These are phyloP conservation scores for Caprella mutica DNA, from an alignment of 2,888 invertebrate species.

Conservation along the genomic window DNA sequence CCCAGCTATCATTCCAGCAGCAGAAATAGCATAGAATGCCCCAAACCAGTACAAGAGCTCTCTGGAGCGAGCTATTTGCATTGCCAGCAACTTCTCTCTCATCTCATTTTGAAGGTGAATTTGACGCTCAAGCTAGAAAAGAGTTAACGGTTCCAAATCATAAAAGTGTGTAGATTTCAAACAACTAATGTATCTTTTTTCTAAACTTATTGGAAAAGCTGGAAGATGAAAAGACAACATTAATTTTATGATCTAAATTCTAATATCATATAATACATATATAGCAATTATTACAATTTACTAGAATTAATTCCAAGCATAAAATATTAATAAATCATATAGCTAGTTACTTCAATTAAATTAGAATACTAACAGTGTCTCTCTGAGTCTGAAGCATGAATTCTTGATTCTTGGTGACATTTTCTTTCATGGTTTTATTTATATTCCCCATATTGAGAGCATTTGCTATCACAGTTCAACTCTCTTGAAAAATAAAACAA, in stretches of 20 bases:
- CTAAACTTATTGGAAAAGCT: neutral
- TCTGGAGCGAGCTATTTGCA: conserved; percentile 56
- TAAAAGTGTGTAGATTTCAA: neutral
- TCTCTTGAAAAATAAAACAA: no score
- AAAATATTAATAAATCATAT: neutral
- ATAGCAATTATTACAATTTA: no score
- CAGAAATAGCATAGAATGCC: conserved; percentile 52
- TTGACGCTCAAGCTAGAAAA: conserved; percentile 57
- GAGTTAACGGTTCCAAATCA: conserved; percentile 18
- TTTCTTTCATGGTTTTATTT: conserved; percentile 54
- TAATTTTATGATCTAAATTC: neutral
- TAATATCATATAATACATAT: neutral
- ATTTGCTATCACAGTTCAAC: no score
- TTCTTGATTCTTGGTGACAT: conserved; percentile 56
- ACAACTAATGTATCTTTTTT: neutral
- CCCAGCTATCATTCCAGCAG: conserved; percentile 43
- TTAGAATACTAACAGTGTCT: conserved; percentile 47
- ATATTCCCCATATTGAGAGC: conserved; percentile 52
- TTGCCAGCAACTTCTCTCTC: conserved; percentile 59
- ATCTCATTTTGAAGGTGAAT: conserved; percentile 69
- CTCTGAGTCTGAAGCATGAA: conserved; percentile 55
- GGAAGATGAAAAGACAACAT: neutral
- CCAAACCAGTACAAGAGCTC: conserved; percentile 63
- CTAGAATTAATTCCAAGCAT: no score
- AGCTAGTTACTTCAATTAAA: neutral